Conservation (phyloP, 2,888 invertebrate species). For the Pachliopta kotzebuea region DNA sequence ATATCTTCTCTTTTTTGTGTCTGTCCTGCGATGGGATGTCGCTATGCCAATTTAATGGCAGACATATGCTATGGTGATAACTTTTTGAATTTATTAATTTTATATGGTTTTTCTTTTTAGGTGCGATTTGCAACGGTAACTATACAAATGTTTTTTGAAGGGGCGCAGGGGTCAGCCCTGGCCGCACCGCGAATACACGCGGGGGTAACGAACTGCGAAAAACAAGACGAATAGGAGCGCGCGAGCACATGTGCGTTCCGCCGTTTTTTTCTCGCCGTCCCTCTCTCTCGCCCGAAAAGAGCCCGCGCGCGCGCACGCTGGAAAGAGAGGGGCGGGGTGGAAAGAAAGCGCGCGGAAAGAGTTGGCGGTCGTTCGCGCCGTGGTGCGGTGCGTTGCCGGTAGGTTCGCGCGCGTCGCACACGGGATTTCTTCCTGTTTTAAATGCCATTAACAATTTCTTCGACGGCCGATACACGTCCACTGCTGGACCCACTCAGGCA, state of each 20-base stretch:
- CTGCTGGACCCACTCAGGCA: too few relatives aligned
- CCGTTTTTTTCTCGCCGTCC: conserved; percentile 71
- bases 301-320: conserved; percentile 39
- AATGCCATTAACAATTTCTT: conserved; percentile 51
- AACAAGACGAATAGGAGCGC: conserved; percentile 72
- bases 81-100: too few relatives aligned
- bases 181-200: conserved; percentile 59
- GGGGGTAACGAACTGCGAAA: conserved; percentile 76
- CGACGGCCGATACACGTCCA: too few relatives aligned
- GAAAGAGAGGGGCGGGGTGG: conserved; percentile 46
- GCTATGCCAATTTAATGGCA: too few relatives aligned
- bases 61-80: too few relatives aligned
- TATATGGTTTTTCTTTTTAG: too few relatives aligned
- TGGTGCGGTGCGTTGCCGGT: conserved; percentile 65
- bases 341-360: conserved; percentile 76
- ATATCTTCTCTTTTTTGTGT: too few relatives aligned
- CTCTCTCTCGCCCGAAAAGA: conserved; percentile 67
- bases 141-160: too few relatives aligned
- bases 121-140: too few relatives aligned
- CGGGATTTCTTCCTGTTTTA: conserved; percentile 74
- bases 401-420: conserved; percentile 54
- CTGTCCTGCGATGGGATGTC: too few relatives aligned
- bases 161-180: conserved; percentile 22
- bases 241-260: conserved; percentile 75
- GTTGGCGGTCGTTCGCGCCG: conserved; percentile 64